These are phyloP conservation scores for Paraescarpia echinospica DNA, from an alignment of 1,140 invertebrate genomes.

Conservation along the genomic window DNA sequence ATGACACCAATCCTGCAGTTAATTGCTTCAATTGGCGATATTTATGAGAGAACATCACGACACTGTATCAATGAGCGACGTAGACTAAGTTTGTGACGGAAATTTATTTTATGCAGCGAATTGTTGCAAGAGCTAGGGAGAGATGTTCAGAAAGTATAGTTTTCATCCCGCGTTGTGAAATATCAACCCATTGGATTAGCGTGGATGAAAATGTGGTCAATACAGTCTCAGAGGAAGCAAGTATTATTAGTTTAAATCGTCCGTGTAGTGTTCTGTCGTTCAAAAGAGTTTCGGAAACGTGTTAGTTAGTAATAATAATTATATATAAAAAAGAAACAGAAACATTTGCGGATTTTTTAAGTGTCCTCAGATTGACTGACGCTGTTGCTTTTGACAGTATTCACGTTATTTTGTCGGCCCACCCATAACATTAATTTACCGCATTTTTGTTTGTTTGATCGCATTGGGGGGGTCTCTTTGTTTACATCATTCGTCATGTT, in stretches of 20 bases:
- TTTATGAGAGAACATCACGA: not conserved
- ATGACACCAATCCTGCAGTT: not conserved
- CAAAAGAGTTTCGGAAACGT: not conserved
- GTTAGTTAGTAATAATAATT: not conserved
- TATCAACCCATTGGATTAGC: not conserved
- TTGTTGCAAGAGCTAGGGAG: too few species aligned
- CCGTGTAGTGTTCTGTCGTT: not conserved
- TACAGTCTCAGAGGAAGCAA: not conserved
- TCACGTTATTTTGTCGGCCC: not conserved
- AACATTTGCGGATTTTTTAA: not conserved
- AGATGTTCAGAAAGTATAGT: too few species aligned
- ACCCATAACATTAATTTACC: too few species aligned
- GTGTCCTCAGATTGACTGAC: too few species aligned
- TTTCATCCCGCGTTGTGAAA: too few species aligned
- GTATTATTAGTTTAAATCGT: not conserved
- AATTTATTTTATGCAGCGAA: not conserved
- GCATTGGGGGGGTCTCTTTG: not conserved
- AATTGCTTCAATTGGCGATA: not conserved
- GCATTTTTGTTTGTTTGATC: too few species aligned
- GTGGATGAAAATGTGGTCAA: not conserved
- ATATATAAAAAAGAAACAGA: not conserved
- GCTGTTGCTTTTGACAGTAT: too few species aligned
- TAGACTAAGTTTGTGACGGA: not conserved
- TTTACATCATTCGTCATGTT: not conserved
- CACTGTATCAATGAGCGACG: not conserved